Percentiles rank a stretch among this genome's conserved stretches.
phyloP scores from a whole-genome alignment of 2,113 vertebrate species.

The Lynx canadensis region DNA sequence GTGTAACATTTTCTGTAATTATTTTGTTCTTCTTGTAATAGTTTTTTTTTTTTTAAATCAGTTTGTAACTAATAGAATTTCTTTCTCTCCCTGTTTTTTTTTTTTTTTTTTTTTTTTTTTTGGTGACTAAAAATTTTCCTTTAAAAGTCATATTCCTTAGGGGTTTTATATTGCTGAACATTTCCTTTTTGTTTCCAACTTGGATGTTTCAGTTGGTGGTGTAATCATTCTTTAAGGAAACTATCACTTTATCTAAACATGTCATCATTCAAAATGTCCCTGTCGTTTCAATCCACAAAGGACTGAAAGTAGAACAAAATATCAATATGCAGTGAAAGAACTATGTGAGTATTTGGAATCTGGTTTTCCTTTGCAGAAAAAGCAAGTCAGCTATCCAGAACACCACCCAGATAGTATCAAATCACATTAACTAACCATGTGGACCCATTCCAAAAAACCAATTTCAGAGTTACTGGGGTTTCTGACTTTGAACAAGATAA shows the following conservation, averaged over 20 bases:
- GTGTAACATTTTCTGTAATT: not conserved
- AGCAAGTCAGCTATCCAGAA: not conserved
- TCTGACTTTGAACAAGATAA: constrained; percentile 55
- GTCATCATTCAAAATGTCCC: not conserved
- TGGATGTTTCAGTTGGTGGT: not conserved
- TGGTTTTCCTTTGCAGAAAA: constrained; percentile 38
- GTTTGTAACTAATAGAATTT: not conserved
- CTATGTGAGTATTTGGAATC: not conserved
- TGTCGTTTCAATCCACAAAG: not conserved
- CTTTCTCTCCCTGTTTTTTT: not conserved
- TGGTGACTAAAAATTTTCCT: not conserved
- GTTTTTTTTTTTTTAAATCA: not conserved
- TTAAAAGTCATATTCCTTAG: not conserved
- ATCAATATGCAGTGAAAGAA: not conserved
- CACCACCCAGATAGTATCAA: constrained; percentile 17
- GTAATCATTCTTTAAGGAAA: not conserved
- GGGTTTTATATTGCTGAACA: not conserved
- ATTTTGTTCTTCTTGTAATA: not conserved
- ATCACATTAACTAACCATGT: constrained; percentile 2
- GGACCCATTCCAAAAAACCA: constrained; percentile 29
- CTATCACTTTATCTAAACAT: not conserved
- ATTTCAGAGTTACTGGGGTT: constrained; percentile 24
- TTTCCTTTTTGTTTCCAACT: not conserved
- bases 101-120: not conserved
- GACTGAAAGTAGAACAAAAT: not conserved